Conservation (phyloP, 2,113 vertebrate species). For the Catharus minimus region DNA sequence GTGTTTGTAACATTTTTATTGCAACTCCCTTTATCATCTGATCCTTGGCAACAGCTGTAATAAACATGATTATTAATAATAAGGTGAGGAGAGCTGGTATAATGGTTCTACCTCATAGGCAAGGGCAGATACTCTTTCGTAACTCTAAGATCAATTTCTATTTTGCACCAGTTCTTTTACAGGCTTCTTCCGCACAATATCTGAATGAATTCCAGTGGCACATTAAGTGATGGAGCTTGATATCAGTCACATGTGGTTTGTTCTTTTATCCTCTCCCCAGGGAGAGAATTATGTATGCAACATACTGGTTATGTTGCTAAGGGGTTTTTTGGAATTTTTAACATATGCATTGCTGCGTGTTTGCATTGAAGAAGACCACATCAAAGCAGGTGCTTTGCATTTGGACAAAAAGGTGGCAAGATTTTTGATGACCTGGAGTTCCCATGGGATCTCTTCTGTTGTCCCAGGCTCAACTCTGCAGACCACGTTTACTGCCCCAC, state of each 20-base stretch:
- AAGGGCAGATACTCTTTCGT: neutral
- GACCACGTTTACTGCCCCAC: neutral
- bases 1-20: conserved; percentile 1
- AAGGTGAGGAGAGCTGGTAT: neutral
- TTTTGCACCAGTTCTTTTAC: conserved; percentile 27
- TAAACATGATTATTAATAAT: conserved; percentile 33
- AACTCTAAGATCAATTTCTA: conserved; percentile 21
- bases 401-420: neutral
- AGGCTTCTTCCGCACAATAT: conserved; percentile 7
- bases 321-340: neutral
- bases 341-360: neutral
- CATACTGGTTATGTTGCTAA: conserved; percentile 4
- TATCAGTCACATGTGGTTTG: conserved; percentile 48
- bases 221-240: conserved; percentile 42
- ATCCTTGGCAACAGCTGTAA: conserved; percentile 13
- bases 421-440: neutral
- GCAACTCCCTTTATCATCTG: neutral
- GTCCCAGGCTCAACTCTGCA: rapidly evolving
- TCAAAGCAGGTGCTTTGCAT: neutral
- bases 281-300: conserved; percentile 45
- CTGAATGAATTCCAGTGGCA: conserved; percentile 44
- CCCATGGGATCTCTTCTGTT: neutral
- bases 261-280: conserved; percentile 56
- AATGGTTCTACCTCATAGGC: neutral
- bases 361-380: neutral